phyloP scores from a whole-genome alignment of 2,888 invertebrate species.

The Dynastes maya region DNA sequence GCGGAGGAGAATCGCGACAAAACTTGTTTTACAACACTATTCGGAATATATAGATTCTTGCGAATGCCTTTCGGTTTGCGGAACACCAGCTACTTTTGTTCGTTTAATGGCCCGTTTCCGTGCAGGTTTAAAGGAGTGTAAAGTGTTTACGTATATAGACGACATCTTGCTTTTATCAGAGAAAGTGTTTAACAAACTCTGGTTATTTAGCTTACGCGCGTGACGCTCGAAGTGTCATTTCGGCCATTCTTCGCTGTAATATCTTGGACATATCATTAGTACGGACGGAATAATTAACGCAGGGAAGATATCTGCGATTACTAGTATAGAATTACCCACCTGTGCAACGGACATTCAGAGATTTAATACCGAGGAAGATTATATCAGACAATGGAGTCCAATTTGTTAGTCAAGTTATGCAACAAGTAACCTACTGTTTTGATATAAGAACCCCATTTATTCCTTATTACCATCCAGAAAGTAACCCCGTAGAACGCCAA shows the following conservation, averaged over 20 bases:
- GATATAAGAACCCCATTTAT: too few relatives aligned
- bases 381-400: too few relatives aligned
- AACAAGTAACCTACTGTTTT: too few relatives aligned
- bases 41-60: slow-evolving; percentile 55
- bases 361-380: slow-evolving; percentile 1
- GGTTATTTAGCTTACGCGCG: slow-evolving; percentile 52
- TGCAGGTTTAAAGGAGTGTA: slow-evolving; percentile 52
- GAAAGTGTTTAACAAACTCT: slow-evolving; percentile 52
- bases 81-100: slow-evolving; percentile 59
- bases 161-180: slow-evolving; percentile 57
- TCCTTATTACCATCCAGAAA: too few relatives aligned
- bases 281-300: slow-evolving; percentile 49
- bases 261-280: slow-evolving; percentile 55
- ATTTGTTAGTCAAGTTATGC: too few relatives aligned
- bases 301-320: slow-evolving; percentile 50
- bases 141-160: slow-evolving; percentile 58
- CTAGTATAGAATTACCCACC: slow-evolving; percentile 41
- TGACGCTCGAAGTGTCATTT: slow-evolving; percentile 57
- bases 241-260: slow-evolving; percentile 44
- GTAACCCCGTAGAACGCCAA: too few relatives aligned
- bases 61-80: slow-evolving; percentile 58
- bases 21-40: slow-evolving; percentile 60
- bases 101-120: slow-evolving; percentile 57
- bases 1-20: slow-evolving; percentile 64
- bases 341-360: slow-evolving; percentile 37